Evolutionary conservation across 2,797 vertebrate species (phyloP).

Genomic region (Sebastolobus altivelis): DNA sequence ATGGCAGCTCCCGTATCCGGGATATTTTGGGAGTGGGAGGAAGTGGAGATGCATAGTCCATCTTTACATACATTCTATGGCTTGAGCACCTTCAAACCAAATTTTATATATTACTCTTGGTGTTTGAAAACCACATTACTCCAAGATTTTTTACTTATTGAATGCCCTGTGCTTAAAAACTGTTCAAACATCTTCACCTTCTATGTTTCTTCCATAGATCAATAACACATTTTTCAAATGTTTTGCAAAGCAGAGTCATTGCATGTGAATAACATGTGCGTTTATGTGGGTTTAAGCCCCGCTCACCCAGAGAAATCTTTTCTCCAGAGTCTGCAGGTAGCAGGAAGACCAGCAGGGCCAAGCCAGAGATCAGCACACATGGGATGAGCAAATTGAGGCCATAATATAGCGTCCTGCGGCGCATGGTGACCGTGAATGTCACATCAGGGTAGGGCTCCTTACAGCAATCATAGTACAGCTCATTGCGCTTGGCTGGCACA

Average conservation of each 20-base stretch:
- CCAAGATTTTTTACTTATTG: background rate
- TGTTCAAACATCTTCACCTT: background rate
- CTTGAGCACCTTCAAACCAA: background rate
- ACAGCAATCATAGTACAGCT: conserved; percentile 93
- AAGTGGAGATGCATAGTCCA: accelerated
- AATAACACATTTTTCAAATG: background rate
- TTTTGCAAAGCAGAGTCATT: background rate
- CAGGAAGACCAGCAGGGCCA: conserved; percentile 92
- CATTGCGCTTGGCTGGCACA: conserved; percentile 93
- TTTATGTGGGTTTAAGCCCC: background rate
- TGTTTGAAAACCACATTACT: background rate
- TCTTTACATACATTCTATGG: background rate
- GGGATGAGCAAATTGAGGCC: conserved; percentile 94
- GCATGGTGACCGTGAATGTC: conserved; percentile 94
- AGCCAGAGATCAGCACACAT: conserved; percentile 92
- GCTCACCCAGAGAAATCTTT: conserved; percentile 92
- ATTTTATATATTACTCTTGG: background rate
- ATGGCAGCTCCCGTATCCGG: accelerated
- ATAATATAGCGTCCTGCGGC: conserved; percentile 92
- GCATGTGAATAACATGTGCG: background rate
- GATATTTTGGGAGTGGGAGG: no score
- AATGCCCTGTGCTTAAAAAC: background rate
- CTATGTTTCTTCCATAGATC: background rate
- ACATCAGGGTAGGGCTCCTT: conserved; percentile 95
- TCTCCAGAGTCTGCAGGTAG: conserved; percentile 95